Base-by-base conservation (phyloP, 2,113 vertebrate species). In the Callipepla californica region DNA sequence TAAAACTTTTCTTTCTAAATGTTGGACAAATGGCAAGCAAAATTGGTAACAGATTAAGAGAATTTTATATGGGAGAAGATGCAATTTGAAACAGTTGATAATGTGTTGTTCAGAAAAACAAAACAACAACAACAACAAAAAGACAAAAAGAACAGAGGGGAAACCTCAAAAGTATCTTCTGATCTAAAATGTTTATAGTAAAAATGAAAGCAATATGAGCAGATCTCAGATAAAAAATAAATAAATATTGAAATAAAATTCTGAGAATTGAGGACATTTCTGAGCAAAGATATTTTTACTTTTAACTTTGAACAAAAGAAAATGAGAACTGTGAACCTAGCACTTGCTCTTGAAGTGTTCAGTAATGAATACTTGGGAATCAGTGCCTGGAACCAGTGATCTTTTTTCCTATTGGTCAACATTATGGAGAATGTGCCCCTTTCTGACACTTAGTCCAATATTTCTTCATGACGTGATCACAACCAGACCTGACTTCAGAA, bases 361-460 rank as follows among this genome's bases (percentile, higher is more conserved):
- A 23, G 51, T 89, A 87, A 78, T 45, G 84, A 51, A 45, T 50
- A n/a, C 14, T 85, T 93, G 85, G 50, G 73, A 93, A 94, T 79
- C 74, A 89, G 13, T 73, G 74, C n/a, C 44, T 61, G 58, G 13
- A 94, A 53, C 28, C 74, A 76, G 48, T 47, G 63, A 87, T 82
- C 23, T 80, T 89, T 89, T 87, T 87, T 63, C 45, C 50, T 62
- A 7, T 62, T 26, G 38, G 16, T 26, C 25, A 63, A 7, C 11
- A 17, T 16, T 10, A 2, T 63, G 23, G 23, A 38, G 8, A 53
- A 44, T 58, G 32, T 76, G 16, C 23, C 59, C 45, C 72, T 51
- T 57, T 93, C 62, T 66, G 58, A 82, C 11, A 48, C 67, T 73
- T 75, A 76, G 62, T 13, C 89, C 92, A 94, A 91, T 92, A 62